Evolutionary conservation across 2,113 vertebrate species (phyloP), one percentile per base, ranked within the genome.

Genomic region (Larimichthys crocea): DNA sequence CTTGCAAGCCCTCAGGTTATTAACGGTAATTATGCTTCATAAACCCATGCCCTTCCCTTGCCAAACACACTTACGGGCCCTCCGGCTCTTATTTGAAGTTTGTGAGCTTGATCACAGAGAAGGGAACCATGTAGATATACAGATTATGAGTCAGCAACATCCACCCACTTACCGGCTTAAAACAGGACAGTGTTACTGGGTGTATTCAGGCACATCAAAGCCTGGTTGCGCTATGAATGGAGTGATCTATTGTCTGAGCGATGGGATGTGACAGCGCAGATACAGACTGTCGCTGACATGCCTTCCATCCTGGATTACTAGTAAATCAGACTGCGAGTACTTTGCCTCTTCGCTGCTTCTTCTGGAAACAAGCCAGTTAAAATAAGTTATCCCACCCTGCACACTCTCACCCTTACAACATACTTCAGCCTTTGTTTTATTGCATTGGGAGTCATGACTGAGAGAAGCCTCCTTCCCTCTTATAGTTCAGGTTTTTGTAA

Each of bases 11-110:
- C 83, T 69, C 5, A 84, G 85, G 92, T 92, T 91, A 93, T 93
- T 91, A 90, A 79, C 35, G n/a, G 64, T 91, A 93, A 91, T 93
- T 92, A 92, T 86, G 59, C 76, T 78, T 89, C 79, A 86, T 92
- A 89, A 92, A 93, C 87, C 86, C 72, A 67, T 74, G 87, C 80
- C 86, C 73, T 87, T 82, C 87, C 77, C 76, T 89, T 84, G 87
- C 89, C 86, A 90, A 91, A 89, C 86, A 82, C 76, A 65, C 84
- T 86, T 63, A 66, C 9, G 5, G 83, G 79, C 79, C 82, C 84
- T 10, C 57, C 44, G 56, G 86, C 78, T 83, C 57, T 76, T 69
- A 82, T 83, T 90, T 87, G 74, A 89, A 91, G 89, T 90, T 80
- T 73, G 55, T 44, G 3, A 71, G 86, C 86, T 82, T 80, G 81